Evolutionary conservation across 1,140 invertebrate species (phyloP), one percentile per base, ranked within the genome.

Genomic region (Meteorus sp.): DNA sequence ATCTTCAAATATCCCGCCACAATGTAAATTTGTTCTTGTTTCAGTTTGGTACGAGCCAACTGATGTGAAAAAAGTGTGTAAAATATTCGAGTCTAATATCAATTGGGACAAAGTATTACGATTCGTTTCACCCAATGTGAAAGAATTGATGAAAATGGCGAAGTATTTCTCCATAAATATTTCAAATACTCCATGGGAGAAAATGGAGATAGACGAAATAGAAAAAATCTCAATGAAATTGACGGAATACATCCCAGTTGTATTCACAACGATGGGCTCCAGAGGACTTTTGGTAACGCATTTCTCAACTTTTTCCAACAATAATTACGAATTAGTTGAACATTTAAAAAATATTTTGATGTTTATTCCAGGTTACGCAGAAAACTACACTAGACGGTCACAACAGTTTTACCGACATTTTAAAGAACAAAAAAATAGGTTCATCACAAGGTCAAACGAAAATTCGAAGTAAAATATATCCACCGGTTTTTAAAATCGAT

Each of bases 11-110:
- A 29, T 9, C 4, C 9, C 27, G 27, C n/a, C 13, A 8, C 3
- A n/a, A 8, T 8, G 1, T 47, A 33, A 8, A 5, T 29, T 61
- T 31, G 31, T 58, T 15, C 19, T 33, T 56, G 22, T 50, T 64
- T 48, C 73, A 88, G 86, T 88, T 23, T 87, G 84, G 82, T 88
- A 83, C 71, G 86, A 88, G 66, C 86, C 86, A 3, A 87, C 86
- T 2, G 85, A 88, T 65, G 43, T 84, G 1, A 67, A 73, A 33
- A 84, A 84, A 62, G 83, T 83, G 2, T 50, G 63, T 0, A 85
- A 84, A 70, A 77, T 85, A 62, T 85, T 88, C 61, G 48, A 77
- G 31, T 66, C 70, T 9, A 56, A 56, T 31, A 29, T 72, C 2
- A 66, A 72, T 0, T 82, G 81, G 78, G 64, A 76, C 59, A 60